phyloP scores from a whole-genome alignment of 2,113 vertebrate genomes.

The Illadopsis cleaveri region DNA sequence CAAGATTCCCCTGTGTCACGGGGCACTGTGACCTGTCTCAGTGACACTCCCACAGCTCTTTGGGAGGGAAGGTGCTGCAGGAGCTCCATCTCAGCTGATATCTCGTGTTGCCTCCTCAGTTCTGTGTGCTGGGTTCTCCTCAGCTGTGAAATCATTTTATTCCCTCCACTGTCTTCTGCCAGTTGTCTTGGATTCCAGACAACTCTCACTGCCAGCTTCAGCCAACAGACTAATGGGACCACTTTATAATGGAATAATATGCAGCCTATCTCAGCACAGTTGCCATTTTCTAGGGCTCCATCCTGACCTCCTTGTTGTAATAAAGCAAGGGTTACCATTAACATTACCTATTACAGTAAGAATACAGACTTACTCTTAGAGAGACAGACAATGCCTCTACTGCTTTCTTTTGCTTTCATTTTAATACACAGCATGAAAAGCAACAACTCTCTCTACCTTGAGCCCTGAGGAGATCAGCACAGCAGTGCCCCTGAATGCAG shows the following conservation, averaged over 20 bases:
- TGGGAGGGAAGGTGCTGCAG: rapidly evolving
- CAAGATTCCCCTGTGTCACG: not conserved
- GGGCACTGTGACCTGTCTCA: not conserved
- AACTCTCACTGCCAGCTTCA: not conserved
- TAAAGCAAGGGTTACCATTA: not conserved
- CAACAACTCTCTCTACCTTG: not conserved
- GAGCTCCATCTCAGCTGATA: not conserved
- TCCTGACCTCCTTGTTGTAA: not conserved
- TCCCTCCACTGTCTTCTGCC: slow-evolving; percentile 12
- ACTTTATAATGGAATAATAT: not conserved
- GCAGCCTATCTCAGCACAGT: not conserved
- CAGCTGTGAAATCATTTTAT: slow-evolving; percentile 23
- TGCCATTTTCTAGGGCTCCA: not conserved
- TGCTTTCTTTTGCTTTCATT: not conserved
- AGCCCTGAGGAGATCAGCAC: not conserved
- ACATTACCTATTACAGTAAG: not conserved
- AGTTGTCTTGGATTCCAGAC: slow-evolving; percentile 46
- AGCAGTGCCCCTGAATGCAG: not conserved
- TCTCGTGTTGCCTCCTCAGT: rapidly evolving
- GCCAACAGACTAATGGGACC: slow-evolving; percentile 21
- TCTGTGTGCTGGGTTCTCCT: not conserved
- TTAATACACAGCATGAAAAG: not conserved
- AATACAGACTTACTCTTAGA: not conserved
- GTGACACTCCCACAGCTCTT: not conserved
- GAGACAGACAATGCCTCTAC: not conserved